A percentile compares a stretch with the other conserved stretches of the same genome.
These are phyloP conservation scores for Thera britannica DNA, from an alignment of 2,888 invertebrate species.

Conservation along the genomic window DNA sequence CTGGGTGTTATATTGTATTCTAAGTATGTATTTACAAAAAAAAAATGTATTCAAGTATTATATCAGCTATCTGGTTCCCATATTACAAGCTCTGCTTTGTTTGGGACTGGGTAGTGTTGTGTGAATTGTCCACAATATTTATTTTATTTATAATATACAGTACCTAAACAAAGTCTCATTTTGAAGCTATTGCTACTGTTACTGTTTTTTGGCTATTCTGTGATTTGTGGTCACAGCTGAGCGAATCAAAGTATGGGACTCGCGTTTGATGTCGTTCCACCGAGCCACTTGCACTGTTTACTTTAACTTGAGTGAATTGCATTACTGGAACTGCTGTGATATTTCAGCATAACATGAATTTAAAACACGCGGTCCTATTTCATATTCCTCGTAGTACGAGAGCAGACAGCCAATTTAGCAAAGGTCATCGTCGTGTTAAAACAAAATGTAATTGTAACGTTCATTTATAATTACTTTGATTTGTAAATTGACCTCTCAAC, in stretches of 20 bases:
- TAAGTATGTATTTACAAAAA: no score
- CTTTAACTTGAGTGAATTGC: conserved; percentile 30
- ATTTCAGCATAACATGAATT: conserved; percentile 26
- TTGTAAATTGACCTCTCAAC: conserved; percentile 64
- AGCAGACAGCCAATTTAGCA: conserved; percentile 38
- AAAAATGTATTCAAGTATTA: no score
- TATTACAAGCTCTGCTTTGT: no score
- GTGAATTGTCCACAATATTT: no score
- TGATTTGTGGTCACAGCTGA: background rate
- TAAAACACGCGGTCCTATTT: conserved; percentile 17
- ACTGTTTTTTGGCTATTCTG: no score
- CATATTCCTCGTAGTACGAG: conserved; percentile 19
- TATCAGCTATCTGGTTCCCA: no score
- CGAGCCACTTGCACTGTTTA: conserved; percentile 17
- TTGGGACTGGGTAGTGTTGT: no score
- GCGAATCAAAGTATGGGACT: background rate
- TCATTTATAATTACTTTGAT: conserved; percentile 63
- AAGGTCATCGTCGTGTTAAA: conserved; percentile 59
- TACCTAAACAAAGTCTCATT: no score
- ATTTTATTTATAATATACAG: no score
- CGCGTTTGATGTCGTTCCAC: background rate
- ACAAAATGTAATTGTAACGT: conserved; percentile 58
- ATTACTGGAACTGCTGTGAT: conserved; percentile 20
- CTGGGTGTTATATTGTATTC: no score
- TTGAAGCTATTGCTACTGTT: no score